Percentiles rank a stretch among this genome's conserved stretches.
These are phyloP conservation scores for Heliconius melpomene DNA, from an alignment of 1,140 invertebrate genomes.

Conservation along the genomic window DNA sequence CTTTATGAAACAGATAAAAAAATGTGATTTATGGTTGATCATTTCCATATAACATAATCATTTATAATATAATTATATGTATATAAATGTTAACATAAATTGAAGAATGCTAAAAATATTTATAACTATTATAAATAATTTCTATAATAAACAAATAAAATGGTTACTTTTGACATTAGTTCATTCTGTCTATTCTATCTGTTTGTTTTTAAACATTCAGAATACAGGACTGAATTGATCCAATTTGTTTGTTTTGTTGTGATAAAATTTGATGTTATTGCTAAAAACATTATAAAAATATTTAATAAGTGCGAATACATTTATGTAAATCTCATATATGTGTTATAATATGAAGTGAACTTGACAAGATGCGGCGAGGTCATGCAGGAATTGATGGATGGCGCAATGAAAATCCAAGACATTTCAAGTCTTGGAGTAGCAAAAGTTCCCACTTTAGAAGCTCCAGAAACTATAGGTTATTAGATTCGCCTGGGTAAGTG, in stretches of 20 bases:
- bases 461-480: conserved; percentile 49
- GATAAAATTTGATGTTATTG: conserved; percentile 15
- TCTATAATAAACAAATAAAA: background rate
- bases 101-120: background rate
- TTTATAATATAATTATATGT: background rate
- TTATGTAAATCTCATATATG: conserved; percentile 14
- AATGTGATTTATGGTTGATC: background rate
- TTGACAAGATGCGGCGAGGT: conserved; percentile 72
- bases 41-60: too few relatives aligned
- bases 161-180: background rate
- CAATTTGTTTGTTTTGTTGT: conserved; percentile 56
- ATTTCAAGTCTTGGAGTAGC: conserved; percentile 65
- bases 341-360: conserved; percentile 47
- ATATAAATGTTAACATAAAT: background rate
- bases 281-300: background rate
- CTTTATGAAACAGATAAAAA: background rate
- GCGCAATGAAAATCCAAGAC: conserved; percentile 71
- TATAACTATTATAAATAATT: background rate
- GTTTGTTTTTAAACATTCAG: conserved; percentile 27
- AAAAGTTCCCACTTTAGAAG: conserved; percentile 59
- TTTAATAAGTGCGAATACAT: conserved; percentile 20
- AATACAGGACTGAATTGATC: conserved; percentile 51
- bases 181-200: background rate
- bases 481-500: conserved; percentile 56
- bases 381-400: conserved; percentile 69